A percentile compares a stretch with the other conserved stretches of the same genome.
Conservation (phyloP, 1,140 invertebrate species). For the Melanaphis sacchari region DNA sequence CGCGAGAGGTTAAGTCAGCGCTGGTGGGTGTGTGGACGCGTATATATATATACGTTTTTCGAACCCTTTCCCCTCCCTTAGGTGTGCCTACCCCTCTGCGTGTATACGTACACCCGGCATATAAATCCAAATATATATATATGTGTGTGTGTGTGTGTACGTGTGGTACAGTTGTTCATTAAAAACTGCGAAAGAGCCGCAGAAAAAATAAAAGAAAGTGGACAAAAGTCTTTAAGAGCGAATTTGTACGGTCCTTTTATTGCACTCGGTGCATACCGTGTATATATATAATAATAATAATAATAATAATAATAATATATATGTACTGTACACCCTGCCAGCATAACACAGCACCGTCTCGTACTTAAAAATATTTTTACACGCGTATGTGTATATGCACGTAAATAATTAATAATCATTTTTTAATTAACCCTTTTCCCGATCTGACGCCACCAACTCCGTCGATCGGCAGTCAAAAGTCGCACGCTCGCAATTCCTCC, state of each 20-base stretch:
- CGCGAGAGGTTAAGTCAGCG: background rate
- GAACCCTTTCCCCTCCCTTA: background rate
- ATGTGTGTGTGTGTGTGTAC: background rate
- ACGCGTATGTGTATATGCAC: background rate
- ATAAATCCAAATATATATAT: background rate
- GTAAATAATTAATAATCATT: constrained; percentile 27
- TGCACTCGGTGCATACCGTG: background rate
- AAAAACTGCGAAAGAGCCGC: constrained; percentile 47
- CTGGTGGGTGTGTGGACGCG: background rate
- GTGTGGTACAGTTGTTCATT: constrained; percentile 29
- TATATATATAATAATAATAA: background rate
- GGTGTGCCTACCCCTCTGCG: background rate
- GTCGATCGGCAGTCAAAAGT: background rate
- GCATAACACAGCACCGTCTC: background rate
- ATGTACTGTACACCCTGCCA: background rate
- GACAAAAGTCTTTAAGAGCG: constrained; percentile 53
- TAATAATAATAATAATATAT: no score
- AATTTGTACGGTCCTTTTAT: constrained; percentile 23
- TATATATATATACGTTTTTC: background rate
- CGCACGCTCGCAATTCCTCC: background rate
- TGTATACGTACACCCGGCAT: background rate
- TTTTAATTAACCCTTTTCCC: constrained; percentile 35
- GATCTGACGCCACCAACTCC: background rate
- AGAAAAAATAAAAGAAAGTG: constrained; percentile 51
- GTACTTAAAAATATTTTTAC: background rate